These are phyloP conservation scores for Isaurus tuberculatus DNA, from an alignment of 92 coral and sea anemone genomes.

Conservation along the genomic window DNA sequence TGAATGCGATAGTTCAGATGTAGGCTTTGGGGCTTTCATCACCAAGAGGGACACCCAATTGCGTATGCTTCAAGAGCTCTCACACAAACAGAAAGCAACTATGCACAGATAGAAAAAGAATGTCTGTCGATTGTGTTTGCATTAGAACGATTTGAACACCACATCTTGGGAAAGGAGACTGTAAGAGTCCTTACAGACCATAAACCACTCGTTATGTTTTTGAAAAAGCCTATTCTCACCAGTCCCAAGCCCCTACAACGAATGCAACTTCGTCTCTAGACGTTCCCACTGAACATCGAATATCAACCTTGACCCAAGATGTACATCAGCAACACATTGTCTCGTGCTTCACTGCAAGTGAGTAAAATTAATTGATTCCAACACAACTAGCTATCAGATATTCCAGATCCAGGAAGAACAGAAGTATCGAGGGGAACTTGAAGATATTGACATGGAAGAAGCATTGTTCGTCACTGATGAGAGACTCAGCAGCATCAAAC, in stretches of 20 bases:
- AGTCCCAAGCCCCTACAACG: slow-evolving; percentile 59
- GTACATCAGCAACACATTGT: slow-evolving; percentile 57
- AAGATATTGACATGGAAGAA: too few relatives aligned
- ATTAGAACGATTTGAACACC: slow-evolving; percentile 59
- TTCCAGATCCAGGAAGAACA: slow-evolving; percentile 47
- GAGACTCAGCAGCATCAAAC: too few relatives aligned
- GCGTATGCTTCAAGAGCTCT: slow-evolving; percentile 64
- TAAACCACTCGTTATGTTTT: slow-evolving; percentile 53
- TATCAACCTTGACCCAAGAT: slow-evolving; percentile 55
- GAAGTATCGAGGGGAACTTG: too few relatives aligned
- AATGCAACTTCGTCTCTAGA: slow-evolving; percentile 31
- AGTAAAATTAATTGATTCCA: slow-evolving; percentile 4
- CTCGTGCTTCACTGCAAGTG: slow-evolving; percentile 47
- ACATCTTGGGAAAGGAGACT: slow-evolving; percentile 51
- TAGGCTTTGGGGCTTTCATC: slow-evolving; percentile 63
- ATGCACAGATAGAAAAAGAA: slow-evolving; percentile 67
- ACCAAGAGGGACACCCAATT: slow-evolving; percentile 72
- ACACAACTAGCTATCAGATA: slow-evolving; percentile 32
- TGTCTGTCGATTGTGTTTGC: slow-evolving; percentile 68
- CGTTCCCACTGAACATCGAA: slow-evolving; percentile 25
- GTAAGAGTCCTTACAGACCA: slow-evolving; percentile 44
- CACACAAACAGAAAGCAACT: slow-evolving; percentile 54
- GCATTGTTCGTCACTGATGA: too few relatives aligned
- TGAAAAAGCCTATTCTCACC: slow-evolving; percentile 61
- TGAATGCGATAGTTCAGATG: slow-evolving; percentile 66